Evolutionary conservation across 2,888 invertebrate species (phyloP).

Genomic region (Spicauda simplicius): DNA sequence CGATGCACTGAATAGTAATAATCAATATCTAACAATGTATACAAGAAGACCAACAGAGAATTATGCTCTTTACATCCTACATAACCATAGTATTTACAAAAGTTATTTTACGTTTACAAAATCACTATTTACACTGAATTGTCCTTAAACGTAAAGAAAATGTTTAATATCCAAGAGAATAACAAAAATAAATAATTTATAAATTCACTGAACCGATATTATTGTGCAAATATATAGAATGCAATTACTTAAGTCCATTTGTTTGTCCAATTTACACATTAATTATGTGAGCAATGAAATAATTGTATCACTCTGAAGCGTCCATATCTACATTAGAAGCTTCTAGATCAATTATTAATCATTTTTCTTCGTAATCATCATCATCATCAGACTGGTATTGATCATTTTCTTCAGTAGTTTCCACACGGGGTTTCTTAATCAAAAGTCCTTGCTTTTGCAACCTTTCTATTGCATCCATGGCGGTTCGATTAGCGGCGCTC

Average conservation of each 20-base stretch:
- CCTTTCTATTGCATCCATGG: constrained; percentile 75
- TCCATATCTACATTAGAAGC: background rate
- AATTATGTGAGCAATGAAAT: background rate
- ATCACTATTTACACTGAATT: constrained; percentile 36
- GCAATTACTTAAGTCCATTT: background rate
- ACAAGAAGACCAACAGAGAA: constrained; percentile 11
- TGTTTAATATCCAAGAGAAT: constrained; percentile 16
- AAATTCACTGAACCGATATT: constrained; percentile 2
- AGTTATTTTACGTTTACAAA: constrained; percentile 25
- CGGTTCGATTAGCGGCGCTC: constrained; percentile 59
- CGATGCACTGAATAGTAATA: background rate
- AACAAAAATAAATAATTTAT: constrained; percentile 29
- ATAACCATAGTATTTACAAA: constrained; percentile 32
- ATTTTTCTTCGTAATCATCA: constrained; percentile 49
- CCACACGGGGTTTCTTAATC: constrained; percentile 72
- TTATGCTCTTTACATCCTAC: constrained; percentile 8
- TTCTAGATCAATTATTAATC: constrained; percentile 35
- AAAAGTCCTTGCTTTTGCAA: constrained; percentile 75
- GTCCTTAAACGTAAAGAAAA: constrained; percentile 2
- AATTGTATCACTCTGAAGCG: constrained; percentile 10
- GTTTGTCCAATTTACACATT: background rate
- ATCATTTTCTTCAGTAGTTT: constrained; percentile 57
- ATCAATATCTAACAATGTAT: background rate
- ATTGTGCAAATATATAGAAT: constrained; percentile 9
- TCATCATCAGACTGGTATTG: constrained; percentile 53